Evolutionary conservation across 2,113 vertebrate species (phyloP).

Genomic region (Accipiter cooperii): DNA sequence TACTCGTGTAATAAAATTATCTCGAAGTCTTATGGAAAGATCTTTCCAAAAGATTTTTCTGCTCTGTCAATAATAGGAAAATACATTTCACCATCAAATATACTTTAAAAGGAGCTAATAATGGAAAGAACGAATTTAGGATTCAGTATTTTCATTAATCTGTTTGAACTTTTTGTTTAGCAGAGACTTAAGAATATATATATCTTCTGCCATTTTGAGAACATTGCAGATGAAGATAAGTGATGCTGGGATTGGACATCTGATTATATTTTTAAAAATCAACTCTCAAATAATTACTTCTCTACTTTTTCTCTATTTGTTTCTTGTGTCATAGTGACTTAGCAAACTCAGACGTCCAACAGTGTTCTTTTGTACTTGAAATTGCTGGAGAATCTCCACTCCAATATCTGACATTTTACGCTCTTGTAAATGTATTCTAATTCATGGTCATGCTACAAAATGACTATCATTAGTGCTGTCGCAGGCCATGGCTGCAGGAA

Average conservation of each 20-base stretch:
- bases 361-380: slow-evolving; percentile 13
- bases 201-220: not conserved
- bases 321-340: not conserved
- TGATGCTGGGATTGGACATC: not conserved
- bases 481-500: slow-evolving; percentile 76
- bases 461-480: slow-evolving; percentile 91
- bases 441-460: slow-evolving; percentile 83
- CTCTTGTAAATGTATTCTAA: slow-evolving; percentile 81
- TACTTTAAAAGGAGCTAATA: not conserved
- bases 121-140: not conserved
- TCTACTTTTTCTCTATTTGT: not conserved
- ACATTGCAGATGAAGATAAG: not conserved
- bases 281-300: not conserved
- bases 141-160: not conserved
- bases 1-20: not conserved
- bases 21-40: not conserved
- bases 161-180: not conserved
- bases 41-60: not conserved
- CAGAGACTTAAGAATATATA: not conserved
- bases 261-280: not conserved
- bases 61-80: not conserved
- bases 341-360: slow-evolving; percentile 39
- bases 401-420: slow-evolving; percentile 78
- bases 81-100: not conserved
- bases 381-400: slow-evolving; percentile 62